Base-by-base conservation (phyloP, 2,797 vertebrate genomes). In the Diplodus sargus region DNA sequence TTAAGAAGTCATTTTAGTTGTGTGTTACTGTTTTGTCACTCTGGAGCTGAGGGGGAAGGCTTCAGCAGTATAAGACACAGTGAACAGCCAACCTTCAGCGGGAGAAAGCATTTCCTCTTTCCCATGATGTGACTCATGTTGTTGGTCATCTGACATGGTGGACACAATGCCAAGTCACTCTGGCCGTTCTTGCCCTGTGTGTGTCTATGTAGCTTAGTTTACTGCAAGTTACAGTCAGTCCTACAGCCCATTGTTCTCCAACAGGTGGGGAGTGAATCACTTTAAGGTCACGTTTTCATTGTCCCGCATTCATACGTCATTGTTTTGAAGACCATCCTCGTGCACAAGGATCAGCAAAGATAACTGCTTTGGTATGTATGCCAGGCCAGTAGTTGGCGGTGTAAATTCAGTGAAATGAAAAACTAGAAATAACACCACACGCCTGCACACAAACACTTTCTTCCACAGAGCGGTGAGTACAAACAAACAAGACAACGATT, bases 91-190 rank as follows among this genome's bases (percentile, higher is more conserved):
- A 43, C 30, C 18, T 25, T 70, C 42, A 59, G 28, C 20, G 1
- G 14, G 17, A 77, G 48, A 73, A 74, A 66, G 60, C 45, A 58
- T 62, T 78, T 78, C 70, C 83, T 81, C n/a, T 66, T 16, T 25
- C 45, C 63, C 34, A 66, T 34, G 7, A 56, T 61, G 43, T 73
- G 78, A 80, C 69, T 80, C 77, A 84, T 30, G 58, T 23, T 8
- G 14, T 28, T 17, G 22, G 53, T 84, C 53, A 84, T 79, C 49
- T 74, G 77, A 54, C 58, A 16, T 70, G 43, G 43, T 8, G 52
- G 39, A 57, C 30, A 20, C 60, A 80, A 45, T 64, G 20, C 53
- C 42, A 71, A 22, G 42, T 70, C 54, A 56, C 9, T 59, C 17
- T 18, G 8, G 7, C 18, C 13, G 8, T 61, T 30, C 57, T 28